These are phyloP conservation scores for Haemorhous mexicanus DNA, from an alignment of 2,113 vertebrate genomes.

Conservation along the genomic window DNA sequence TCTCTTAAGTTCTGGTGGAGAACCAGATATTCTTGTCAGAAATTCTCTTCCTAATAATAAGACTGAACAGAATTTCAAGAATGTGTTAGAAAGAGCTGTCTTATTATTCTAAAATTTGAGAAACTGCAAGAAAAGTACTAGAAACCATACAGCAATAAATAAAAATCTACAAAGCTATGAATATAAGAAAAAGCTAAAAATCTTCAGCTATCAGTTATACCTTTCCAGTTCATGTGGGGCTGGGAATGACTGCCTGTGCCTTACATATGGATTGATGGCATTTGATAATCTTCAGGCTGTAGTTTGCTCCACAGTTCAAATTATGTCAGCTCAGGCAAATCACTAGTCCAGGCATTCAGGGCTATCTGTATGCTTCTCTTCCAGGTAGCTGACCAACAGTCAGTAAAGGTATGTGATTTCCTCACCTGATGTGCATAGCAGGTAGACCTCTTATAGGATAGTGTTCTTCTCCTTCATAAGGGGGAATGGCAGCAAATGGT, in stretches of 20 bases:
- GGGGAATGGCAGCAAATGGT: background rate
- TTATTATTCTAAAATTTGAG: background rate
- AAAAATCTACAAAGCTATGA: background rate
- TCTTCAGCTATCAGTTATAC: background rate
- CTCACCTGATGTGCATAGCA: background rate
- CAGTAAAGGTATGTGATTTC: background rate
- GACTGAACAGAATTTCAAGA: background rate
- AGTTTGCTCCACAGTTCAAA: background rate
- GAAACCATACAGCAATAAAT: background rate
- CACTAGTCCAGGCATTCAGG: background rate
- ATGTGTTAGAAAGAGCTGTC: background rate
- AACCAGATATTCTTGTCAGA: background rate
- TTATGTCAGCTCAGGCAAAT: background rate
- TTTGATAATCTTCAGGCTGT: background rate
- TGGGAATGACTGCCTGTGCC: background rate
- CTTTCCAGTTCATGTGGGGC: background rate
- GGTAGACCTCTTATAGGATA: background rate
- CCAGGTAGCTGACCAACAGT: background rate
- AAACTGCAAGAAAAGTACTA: background rate
- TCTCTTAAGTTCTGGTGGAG: background rate
- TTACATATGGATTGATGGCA: rapidly evolving
- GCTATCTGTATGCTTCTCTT: background rate
- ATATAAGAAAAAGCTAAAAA: background rate
- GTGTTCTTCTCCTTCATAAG: background rate
- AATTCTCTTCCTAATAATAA: background rate